Evolutionary conservation across 2,113 vertebrate species (phyloP).

Genomic region (Trinectes maculatus): DNA sequence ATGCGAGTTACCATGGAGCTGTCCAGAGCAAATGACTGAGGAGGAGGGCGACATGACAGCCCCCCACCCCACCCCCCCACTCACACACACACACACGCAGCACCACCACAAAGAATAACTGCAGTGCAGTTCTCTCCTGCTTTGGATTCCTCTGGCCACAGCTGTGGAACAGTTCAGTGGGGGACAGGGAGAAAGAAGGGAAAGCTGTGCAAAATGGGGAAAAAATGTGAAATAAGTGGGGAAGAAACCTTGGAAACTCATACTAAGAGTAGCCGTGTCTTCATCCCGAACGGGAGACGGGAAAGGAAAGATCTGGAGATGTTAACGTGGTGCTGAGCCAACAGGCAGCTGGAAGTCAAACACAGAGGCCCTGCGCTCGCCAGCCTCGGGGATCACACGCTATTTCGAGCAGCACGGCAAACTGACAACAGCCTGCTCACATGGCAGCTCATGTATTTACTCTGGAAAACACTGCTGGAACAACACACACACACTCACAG

Average conservation of each 20-base stretch:
- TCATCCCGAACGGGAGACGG: slow-evolving; percentile 6
- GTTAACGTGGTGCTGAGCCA: slow-evolving; percentile 9
- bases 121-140: slow-evolving; percentile 55
- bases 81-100: slow-evolving; percentile 21
- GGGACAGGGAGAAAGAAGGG: slow-evolving; percentile 30
- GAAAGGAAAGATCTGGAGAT: slow-evolving; percentile 5
- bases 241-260: slow-evolving; percentile 36
- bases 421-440: slow-evolving; percentile 54
- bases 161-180: slow-evolving; percentile 70
- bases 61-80: slow-evolving; percentile 27
- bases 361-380: slow-evolving; percentile 35
- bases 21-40: slow-evolving; percentile 69
- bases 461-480: slow-evolving; percentile 31
- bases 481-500: slow-evolving; percentile 13
- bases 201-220: slow-evolving; percentile 37
- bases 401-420: slow-evolving; percentile 54
- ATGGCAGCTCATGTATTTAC: slow-evolving; percentile 52
- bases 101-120: slow-evolving; percentile 40
- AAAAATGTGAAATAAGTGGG: slow-evolving; percentile 31
- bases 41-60: slow-evolving; percentile 69
- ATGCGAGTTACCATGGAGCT: slow-evolving; percentile 77
- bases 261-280: slow-evolving; percentile 23
- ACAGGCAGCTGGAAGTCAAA: slow-evolving; percentile 29
- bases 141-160: slow-evolving; percentile 72
- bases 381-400: slow-evolving; percentile 44